Conservation (phyloP, 2,113 vertebrate genomes). For the Polypterus senegalus region DNA sequence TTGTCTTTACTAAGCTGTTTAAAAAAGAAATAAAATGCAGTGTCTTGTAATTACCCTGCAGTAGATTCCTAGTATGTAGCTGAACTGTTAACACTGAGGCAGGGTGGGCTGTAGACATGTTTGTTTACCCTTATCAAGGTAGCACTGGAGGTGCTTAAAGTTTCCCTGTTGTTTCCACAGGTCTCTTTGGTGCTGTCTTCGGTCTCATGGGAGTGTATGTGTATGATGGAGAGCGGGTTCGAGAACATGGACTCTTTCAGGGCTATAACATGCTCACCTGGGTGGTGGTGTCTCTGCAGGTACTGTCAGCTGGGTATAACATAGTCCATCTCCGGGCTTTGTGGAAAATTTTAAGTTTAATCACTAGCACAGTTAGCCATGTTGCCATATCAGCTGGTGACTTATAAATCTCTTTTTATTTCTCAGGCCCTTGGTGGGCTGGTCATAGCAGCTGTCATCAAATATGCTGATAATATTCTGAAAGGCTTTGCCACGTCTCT, state of each 20-base stretch:
- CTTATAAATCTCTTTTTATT: slow-evolving; percentile 31
- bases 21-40: no score
- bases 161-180: slow-evolving; percentile 34
- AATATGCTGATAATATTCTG: slow-evolving; percentile 96
- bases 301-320: slow-evolving; percentile 27
- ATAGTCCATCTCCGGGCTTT: background rate
- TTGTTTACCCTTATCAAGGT: no score
- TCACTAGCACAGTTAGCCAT: background rate
- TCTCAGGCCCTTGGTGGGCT: slow-evolving; percentile 86
- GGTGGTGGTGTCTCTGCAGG: slow-evolving; percentile 87
- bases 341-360: background rate
- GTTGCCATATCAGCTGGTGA: background rate
- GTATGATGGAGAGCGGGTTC: slow-evolving; percentile 77
- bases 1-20: no score
- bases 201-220: slow-evolving; percentile 79
- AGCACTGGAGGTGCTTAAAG: background rate
- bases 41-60: no score
- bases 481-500: slow-evolving; percentile 96
- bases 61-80: no score
- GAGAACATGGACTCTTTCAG: slow-evolving; percentile 85
- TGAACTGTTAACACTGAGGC: background rate
- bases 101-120: no score
- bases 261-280: slow-evolving; percentile 87
- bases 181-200: slow-evolving; percentile 84
- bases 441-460: slow-evolving; percentile 95